phyloP scores from a whole-genome alignment of 64 coral and sea anemone genomes.

The Cladopsammia gracilis region DNA sequence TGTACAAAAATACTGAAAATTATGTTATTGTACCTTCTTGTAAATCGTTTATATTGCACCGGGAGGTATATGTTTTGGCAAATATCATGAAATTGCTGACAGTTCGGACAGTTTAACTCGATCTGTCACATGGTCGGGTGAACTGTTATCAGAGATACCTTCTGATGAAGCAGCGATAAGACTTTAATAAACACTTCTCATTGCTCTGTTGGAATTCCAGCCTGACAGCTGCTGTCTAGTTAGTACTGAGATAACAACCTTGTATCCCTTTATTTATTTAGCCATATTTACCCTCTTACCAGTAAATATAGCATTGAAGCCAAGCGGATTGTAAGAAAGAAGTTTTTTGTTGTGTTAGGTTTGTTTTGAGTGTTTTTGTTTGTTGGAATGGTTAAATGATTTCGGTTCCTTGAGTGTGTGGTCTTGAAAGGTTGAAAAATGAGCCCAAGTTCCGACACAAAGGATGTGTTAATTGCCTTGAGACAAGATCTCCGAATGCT shows the following conservation, averaged over 20 bases:
- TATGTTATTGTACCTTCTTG: neutral
- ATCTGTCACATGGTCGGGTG: neutral
- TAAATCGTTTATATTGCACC: neutral
- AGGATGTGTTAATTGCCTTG: constrained; percentile 42
- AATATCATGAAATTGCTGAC: neutral
- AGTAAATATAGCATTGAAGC: neutral
- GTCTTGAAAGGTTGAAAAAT: constrained; percentile 44
- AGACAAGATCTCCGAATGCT: constrained; percentile 41
- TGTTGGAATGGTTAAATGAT: constrained; percentile 17
- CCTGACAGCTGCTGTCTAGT: constrained; percentile 44
- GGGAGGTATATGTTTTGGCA: neutral
- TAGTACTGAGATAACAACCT: constrained; percentile 36
- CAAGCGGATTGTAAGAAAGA: neutral
- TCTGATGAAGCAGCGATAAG: constrained; percentile 23
- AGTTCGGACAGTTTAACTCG: neutral
- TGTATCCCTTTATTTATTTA: constrained; percentile 21
- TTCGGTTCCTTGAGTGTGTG: constrained; percentile 12
- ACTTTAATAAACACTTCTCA: constrained; percentile 9
- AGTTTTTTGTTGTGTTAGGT: constrained; percentile 9
- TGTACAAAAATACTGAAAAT: too few species aligned
- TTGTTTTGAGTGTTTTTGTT: neutral
- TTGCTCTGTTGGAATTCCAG: neutral
- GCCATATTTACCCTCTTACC: constrained; percentile 25
- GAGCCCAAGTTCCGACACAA: constrained; percentile 38
- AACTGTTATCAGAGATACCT: constrained; percentile 12